phyloP scores from a whole-genome alignment of 2,113 vertebrate species.

The Bostrychus sinensis region DNA sequence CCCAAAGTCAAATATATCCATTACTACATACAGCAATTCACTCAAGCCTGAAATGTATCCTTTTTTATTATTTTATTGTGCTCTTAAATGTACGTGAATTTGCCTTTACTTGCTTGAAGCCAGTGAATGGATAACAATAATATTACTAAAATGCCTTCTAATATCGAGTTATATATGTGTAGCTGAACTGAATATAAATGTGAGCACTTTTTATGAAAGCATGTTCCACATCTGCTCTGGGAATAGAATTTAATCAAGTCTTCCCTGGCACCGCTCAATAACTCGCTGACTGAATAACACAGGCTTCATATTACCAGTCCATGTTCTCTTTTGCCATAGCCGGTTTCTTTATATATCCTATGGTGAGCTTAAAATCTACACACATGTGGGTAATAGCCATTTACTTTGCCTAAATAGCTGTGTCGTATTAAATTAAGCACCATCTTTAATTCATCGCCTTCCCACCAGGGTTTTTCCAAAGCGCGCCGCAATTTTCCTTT shows the following conservation, averaged over 20 bases:
- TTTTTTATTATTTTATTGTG: slow-evolving; percentile 28
- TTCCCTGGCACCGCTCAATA: slow-evolving; percentile 17
- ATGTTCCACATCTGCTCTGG: slow-evolving; percentile 36
- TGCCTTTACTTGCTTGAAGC: slow-evolving; percentile 57
- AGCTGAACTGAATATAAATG: slow-evolving; percentile 54
- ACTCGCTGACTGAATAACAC: slow-evolving; percentile 29
- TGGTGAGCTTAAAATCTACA: slow-evolving; percentile 31
- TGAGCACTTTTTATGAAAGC: slow-evolving; percentile 37
- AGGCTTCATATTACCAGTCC: slow-evolving; percentile 27
- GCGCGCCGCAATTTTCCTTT: slow-evolving; percentile 52
- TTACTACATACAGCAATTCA: too few relatives aligned
- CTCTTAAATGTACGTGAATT: too few relatives aligned
- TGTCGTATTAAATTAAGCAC: slow-evolving; percentile 61
- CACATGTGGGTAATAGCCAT: slow-evolving; percentile 54
- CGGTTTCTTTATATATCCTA: slow-evolving; percentile 21
- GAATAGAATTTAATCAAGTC: slow-evolving; percentile 50
- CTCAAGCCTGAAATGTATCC: slow-evolving; percentile 12
- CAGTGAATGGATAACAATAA: slow-evolving; percentile 53
- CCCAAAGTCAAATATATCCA: too few relatives aligned
- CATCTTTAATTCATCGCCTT: slow-evolving; percentile 58
- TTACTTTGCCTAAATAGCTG: slow-evolving; percentile 67
- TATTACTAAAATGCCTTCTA: slow-evolving; percentile 46
- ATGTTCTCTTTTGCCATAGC: slow-evolving; percentile 29
- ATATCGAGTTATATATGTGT: slow-evolving; percentile 27
- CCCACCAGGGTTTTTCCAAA: slow-evolving; percentile 49